These are phyloP conservation scores for Caenorhabditis wallacei DNA, from an alignment of 2,888 invertebrate species.

Conservation along the genomic window DNA sequence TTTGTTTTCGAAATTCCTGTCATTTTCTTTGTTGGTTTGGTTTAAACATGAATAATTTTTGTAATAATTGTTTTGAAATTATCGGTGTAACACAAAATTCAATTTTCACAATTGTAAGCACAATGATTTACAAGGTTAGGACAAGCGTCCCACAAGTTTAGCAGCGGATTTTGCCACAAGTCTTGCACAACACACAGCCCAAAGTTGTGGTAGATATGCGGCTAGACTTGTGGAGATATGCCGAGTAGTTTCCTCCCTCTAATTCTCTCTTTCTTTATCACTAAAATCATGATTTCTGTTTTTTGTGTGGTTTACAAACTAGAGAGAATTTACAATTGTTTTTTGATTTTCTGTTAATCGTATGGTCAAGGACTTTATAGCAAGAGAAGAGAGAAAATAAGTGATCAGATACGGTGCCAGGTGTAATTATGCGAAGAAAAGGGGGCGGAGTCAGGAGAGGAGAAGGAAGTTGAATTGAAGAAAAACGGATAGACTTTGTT, in stretches of 20 bases:
- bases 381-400: constrained; percentile 1
- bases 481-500: constrained; percentile 4
- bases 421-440: not conserved
- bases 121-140: no score
- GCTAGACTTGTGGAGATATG: no score
- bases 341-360: constrained; percentile 24
- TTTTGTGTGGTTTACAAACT: constrained; percentile 9
- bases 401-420: constrained; percentile 36
- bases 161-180: no score
- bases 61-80: no score
- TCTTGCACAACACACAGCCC: no score
- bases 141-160: no score
- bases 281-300: constrained; percentile 28
- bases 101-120: no score
- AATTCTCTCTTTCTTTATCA: not conserved
- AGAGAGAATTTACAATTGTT: constrained; percentile 36
- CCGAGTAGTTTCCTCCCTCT: not conserved
- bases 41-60: no score
- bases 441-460: not conserved
- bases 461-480: constrained; percentile 6
- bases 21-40: no score
- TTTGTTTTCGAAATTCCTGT: no score
- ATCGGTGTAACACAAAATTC: no score
- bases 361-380: constrained; percentile 36
- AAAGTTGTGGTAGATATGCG: no score